Evolutionary conservation across 2,888 invertebrate genomes (phyloP).

Genomic region (Papilio gigon): DNA sequence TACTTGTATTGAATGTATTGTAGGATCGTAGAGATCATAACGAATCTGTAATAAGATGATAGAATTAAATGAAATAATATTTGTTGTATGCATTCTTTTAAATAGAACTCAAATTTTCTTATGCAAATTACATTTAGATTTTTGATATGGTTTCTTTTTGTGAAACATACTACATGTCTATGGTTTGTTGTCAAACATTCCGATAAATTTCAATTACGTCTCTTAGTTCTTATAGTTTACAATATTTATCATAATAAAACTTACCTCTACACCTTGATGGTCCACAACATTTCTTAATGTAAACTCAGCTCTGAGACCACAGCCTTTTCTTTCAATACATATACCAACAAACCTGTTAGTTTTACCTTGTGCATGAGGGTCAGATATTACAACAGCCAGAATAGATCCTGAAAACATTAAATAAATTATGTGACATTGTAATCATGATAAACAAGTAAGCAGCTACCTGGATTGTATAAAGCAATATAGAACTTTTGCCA

Average conservation of each 20-base stretch:
- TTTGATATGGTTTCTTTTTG: no score
- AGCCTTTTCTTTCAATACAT: slow-evolving; percentile 92
- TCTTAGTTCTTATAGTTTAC: not conserved
- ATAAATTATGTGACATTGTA: no score
- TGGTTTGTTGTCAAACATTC: no score
- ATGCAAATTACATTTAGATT: no score
- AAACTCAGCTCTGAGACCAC: slow-evolving; percentile 92
- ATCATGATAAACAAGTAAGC: no score
- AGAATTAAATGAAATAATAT: not conserved
- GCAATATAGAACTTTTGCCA: no score
- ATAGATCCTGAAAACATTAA: slow-evolving; percentile 86
- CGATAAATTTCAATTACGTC: no score
- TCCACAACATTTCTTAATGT: slow-evolving; percentile 96
- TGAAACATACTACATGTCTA: no score
- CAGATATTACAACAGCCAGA: slow-evolving; percentile 93
- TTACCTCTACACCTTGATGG: slow-evolving; percentile 88
- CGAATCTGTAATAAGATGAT: slow-evolving; percentile 60
- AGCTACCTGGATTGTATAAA: no score
- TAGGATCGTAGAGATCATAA: slow-evolving; percentile 97
- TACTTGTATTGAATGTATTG: slow-evolving; percentile 94
- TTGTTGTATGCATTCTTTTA: no score
- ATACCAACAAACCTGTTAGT: slow-evolving; percentile 94
- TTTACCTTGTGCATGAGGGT: slow-evolving; percentile 92
- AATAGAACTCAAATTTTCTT: no score
- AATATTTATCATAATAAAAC: slow-evolving; percentile 5